These are phyloP conservation scores for Pangasius mekongensis DNA, from an alignment of 2,797 vertebrate genomes.

Conservation along the genomic window DNA sequence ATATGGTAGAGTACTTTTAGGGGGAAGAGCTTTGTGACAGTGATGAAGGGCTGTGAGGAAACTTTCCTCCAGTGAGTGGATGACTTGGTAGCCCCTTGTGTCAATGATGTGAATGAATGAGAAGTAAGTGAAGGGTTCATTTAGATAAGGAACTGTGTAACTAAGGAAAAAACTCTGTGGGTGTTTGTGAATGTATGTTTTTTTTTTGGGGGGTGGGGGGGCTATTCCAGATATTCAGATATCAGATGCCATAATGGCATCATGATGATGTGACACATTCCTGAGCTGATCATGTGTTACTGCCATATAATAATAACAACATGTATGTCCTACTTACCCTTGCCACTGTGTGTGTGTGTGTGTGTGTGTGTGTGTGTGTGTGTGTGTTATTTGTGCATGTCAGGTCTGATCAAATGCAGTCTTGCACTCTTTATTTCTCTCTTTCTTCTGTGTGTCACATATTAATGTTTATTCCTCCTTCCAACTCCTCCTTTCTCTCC, in stretches of 20 bases:
- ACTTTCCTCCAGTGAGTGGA: not conserved
- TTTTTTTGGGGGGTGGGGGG: not conserved
- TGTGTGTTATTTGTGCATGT: slow-evolving; percentile 8
- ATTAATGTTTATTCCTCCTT: slow-evolving; percentile 69
- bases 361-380: not conserved
- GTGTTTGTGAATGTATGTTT: not conserved
- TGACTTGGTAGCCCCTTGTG: not conserved
- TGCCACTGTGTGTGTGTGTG: not conserved
- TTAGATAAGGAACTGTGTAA: not conserved
- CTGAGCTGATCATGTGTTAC: not conserved
- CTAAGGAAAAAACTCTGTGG: not conserved
- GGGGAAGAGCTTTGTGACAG: not conserved
- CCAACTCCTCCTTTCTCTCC: slow-evolving; percentile 55
- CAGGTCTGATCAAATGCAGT: slow-evolving; percentile 61
- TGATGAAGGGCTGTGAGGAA: not conserved
- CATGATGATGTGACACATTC: not conserved
- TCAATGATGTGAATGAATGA: not conserved
- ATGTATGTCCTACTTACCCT: not conserved
- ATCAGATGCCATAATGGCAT: not conserved
- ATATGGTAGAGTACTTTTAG: too few relatives aligned
- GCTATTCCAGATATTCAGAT: slow-evolving; percentile 14
- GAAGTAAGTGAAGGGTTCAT: not conserved
- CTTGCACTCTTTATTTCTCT: slow-evolving; percentile 61
- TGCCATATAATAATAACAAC: not conserved
- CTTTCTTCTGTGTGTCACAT: slow-evolving; percentile 66